Base-by-base conservation (phyloP, 2,797 vertebrate species). In the Aratinga solstitialis region DNA sequence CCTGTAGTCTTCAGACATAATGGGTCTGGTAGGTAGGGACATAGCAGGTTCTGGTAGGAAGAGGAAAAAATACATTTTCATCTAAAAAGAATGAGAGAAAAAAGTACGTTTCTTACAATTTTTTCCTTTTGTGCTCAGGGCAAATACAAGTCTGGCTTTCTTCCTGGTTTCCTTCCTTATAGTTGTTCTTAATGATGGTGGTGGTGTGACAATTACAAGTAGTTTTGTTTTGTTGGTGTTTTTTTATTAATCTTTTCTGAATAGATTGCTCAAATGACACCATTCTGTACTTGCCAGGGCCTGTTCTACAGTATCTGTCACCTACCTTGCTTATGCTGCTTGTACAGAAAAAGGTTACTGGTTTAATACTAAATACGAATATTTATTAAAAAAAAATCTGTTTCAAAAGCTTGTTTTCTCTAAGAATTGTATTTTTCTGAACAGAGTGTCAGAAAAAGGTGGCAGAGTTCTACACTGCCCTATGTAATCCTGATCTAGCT, bases 71-170 rank as follows among this genome's bases (percentile, higher is more conserved):
- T 30, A 32, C 2, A 50, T 66, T 93, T 83, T 82, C 74, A 74
- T 62, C 15, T 65, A 45, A 85, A 87, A 84, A 30, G 11, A 89
- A 68, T 10, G 26, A 77, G 20, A 90, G 32, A 86, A 76, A 76
- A 73, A 76, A 34, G 15, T 54, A 16, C 3, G 27, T 69, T 91
- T 68, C 48, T 62, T 61, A 69, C 22, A 6, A 17, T 56, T 51
- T 50, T 47, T 11, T 29, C 24, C 36, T 79, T 92, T 81, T 94
- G 42, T 94, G 53, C 47, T 93, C 62, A 74, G 69, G 51, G 75
- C 54, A 90, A 94, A 94, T 34, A 76, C 30, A 73, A 73, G 61
- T 56, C 63, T 93, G 81, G 67, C 92, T 91, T 94, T 82, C 69
- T 12, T 95, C 80, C 84, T 87, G 40, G 17, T 87, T 94, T 94